Percentiles rank a stretch among this genome's conserved stretches.
phyloP scores from a whole-genome alignment of 2,113 vertebrate genomes.

The Aplodontia rufa region DNA sequence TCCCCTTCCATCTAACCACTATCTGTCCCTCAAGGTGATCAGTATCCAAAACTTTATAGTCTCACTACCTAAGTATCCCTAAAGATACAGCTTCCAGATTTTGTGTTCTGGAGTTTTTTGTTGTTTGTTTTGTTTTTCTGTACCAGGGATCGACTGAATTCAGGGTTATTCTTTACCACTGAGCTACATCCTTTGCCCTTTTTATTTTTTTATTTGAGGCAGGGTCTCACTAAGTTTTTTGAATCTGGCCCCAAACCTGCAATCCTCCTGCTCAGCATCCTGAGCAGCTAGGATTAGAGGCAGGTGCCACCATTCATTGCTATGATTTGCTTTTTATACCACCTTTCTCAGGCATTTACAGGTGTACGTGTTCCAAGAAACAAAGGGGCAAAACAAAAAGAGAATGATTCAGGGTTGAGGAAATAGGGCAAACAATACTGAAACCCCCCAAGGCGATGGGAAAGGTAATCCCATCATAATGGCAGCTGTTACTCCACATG shows the following conservation, averaged over 20 bases:
- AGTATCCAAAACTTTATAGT: neutral
- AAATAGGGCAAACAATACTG: neutral
- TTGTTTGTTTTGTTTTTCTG: no score
- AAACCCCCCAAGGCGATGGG: neutral
- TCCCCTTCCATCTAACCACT: neutral
- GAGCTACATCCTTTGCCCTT: no score
- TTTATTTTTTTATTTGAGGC: no score
- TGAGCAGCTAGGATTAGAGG: no score
- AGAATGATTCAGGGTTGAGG: neutral
- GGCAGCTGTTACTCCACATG: neutral
- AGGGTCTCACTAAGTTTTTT: no score
- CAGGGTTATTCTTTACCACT: no score
- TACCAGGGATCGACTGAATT: no score
- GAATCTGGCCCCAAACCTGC: no score
- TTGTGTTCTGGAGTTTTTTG: no score
- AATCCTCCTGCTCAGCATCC: no score
- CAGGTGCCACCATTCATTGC: no score
- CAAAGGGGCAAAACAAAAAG: neutral
- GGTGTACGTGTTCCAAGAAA: neutral
- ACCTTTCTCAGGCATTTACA: neutral
- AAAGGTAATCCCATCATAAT: neutral
- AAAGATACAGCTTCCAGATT: neutral
- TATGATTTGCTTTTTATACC: neutral
- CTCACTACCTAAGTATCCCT: neutral
- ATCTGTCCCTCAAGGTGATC: neutral